Base-by-base conservation (phyloP, 2,113 vertebrate species). In the Mus pahari region DNA sequence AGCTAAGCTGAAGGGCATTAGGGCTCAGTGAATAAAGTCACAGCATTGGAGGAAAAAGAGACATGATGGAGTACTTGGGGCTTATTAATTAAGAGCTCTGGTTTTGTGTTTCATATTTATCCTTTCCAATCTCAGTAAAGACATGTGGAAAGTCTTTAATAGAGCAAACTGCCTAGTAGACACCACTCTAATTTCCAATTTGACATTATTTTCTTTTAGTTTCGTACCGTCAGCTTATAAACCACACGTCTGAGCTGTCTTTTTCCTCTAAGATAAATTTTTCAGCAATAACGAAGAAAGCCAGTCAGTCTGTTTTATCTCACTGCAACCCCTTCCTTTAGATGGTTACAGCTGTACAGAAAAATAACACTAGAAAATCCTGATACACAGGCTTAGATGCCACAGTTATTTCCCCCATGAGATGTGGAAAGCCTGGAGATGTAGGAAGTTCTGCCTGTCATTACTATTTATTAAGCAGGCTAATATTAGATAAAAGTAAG, bases 241-340 rank as follows among this genome's bases (percentile, higher is more conserved):
- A 68, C 19, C 13, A 62, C 6, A 19, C 75, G 14, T n/a, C 26
- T 50, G 39, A 91, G 42, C 45, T 66, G 26, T 16, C 11, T 50
- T 22, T 53, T 74, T 97, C 24, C 82, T 64, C 22, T 81, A 78
- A 90, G 45, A 83, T 90, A 62, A 87, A 93, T 75, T 48, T 64
- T 89, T 95, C 90, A 70, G 31, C 39, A 81, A 24, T 74, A 70
- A 78, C n/a, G 74, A 94, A 84, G 58, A 81, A 9, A 94, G 64
- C 24, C 14, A 39, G 48, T 74, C 60, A 77, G 11, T 91, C 78
- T 48, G 68, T 88, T 90, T 89, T 79, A 75, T 70, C 66, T 91
- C 50, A 90, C 31, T 33, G 36, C 13, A 64, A 24, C 26, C 48
- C 33, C 79, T 90, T 42, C 14, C 17, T 33, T 86, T 81, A 81